A percentile compares a stretch with the other conserved stretches of the same genome.
phyloP scores from a whole-genome alignment of 23 tunicate species.

The Diplosoma virens region DNA sequence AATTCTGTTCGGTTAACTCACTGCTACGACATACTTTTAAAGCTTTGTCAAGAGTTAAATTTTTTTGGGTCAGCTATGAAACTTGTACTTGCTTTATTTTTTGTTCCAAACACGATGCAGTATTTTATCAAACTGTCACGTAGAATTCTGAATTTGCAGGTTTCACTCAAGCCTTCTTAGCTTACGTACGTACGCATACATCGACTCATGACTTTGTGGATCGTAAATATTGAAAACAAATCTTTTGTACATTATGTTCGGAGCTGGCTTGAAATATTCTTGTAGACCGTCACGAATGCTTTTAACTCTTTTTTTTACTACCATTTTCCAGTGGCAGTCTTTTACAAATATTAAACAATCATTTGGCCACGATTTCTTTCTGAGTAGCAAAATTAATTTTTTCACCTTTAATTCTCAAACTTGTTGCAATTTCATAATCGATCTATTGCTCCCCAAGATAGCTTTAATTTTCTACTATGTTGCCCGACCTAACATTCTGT shows the following conservation, averaged over 20 bases:
- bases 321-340: no score
- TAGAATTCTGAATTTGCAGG: neutral
- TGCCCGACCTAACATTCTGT: no score
- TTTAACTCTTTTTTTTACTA: no score
- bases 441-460: no score
- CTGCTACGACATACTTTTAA: neutral
- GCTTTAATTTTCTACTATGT: no score
- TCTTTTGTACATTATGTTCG: neutral
- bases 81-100: neutral
- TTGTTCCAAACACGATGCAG: neutral
- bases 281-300: no score
- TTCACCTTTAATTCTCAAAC: no score
- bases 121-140: neutral
- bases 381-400: no score
- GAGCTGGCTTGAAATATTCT: no score
- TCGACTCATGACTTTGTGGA: neutral
- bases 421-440: no score
- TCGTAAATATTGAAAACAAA: neutral
- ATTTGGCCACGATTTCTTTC: no score
- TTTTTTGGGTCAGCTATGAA: neutral
- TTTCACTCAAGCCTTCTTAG: constrained; percentile 6
- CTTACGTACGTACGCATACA: neutral
- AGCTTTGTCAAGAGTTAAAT: constrained; percentile 6
- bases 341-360: no score
- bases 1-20: neutral